Conservation (phyloP, 2,113 vertebrate genomes). For the Struthidea cinerea region DNA sequence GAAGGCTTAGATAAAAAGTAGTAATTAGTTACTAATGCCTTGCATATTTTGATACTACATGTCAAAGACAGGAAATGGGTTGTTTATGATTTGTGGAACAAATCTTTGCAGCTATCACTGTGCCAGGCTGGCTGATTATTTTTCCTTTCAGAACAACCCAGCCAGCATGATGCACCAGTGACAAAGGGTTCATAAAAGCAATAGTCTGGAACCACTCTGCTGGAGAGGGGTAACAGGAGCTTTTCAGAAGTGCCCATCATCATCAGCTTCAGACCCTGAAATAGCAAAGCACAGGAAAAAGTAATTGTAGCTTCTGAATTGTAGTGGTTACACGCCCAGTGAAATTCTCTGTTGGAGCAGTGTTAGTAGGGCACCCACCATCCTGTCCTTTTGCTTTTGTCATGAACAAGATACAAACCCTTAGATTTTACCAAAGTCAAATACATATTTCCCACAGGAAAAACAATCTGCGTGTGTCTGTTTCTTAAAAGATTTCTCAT, state of each 20-base stretch:
- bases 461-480: rapidly evolving
- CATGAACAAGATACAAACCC: neutral
- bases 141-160: neutral
- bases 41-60: neutral
- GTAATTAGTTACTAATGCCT: neutral
- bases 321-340: neutral
- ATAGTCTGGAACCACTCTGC: neutral
- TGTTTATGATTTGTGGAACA: neutral
- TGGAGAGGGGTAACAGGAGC: neutral
- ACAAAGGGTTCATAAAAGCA: neutral
- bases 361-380: neutral
- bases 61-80: neutral
- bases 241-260: neutral
- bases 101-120: neutral
- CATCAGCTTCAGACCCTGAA: neutral
- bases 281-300: neutral
- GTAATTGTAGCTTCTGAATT: neutral
- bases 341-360: neutral
- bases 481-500: neutral
- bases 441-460: neutral
- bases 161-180: neutral
- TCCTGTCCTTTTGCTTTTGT: neutral
- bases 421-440: neutral
- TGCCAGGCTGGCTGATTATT: neutral
- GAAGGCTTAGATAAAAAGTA: neutral